Base-by-base conservation (phyloP, 2,113 vertebrate species). In the Galeopterus variegatus region DNA sequence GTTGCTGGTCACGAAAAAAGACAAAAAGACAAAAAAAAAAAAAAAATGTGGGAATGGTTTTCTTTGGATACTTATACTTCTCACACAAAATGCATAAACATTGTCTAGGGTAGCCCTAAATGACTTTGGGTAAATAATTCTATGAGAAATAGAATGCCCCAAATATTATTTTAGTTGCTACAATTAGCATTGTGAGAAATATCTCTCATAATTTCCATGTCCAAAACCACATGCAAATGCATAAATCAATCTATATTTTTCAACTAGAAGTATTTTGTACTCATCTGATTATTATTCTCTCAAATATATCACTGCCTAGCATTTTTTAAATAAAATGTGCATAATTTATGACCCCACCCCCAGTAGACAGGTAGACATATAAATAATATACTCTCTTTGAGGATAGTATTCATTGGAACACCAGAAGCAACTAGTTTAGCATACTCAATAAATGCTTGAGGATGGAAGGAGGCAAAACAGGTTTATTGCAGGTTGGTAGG, bases 21-120 rank as follows among this genome's bases (percentile, higher is more conserved):
- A n/a, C n/a, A n/a, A n/a, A n/a, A n/a, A n/a, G n/a, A n/a, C n/a
- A 75, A 87, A 95, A 41, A 75, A 87, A 95, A 41, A 75, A 87
- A 95, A 41, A 41, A 84, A 79, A 84, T 24, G 23, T 41, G 2
- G 36, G 72, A 85, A 83, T 36, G 19, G 19, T 88, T 95, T 94
- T 80, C 58, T 36, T 88, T 81, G 48, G 77, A 65, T 92, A 73
- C 41, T 79, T 94, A 62, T 64, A 56, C 12, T 90, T 91, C 48
- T 28, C 72, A 41, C 13, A 82, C 33, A 88, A 88, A 90, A 76
- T 41, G n/a, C 52, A 77, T 48, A 75, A 56, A 92, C 11, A 86
- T 60, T 80, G 60, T 76, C 7, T 45, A 93, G 73, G 45, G 56
- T 41, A 87, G 33, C 48, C 26, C n/a, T 70, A 60, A 91, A 88